Conservation (phyloP, 1,140 invertebrate species). For the Meteorus sp. region DNA sequence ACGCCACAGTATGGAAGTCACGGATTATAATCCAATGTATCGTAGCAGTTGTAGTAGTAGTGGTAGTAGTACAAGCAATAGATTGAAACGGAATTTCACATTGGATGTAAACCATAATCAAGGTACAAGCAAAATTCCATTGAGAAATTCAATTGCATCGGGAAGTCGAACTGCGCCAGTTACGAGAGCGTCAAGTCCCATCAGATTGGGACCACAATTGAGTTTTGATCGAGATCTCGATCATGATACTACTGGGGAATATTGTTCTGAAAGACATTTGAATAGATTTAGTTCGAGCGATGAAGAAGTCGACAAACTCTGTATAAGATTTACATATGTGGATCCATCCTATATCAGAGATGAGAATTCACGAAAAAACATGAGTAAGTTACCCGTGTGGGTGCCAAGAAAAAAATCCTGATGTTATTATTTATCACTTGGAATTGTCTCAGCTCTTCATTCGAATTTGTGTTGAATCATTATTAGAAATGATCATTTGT, state of each 20-base stretch:
- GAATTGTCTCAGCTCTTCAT: not conserved
- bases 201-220: constrained; percentile 35
- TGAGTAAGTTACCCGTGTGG: constrained; percentile 42
- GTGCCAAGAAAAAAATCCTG: constrained; percentile 40
- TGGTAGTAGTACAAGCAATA: too few relatives aligned
- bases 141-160: constrained; percentile 37
- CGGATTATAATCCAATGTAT: constrained; percentile 35
- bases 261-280: constrained; percentile 27
- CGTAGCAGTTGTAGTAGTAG: too few relatives aligned
- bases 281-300: constrained; percentile 48
- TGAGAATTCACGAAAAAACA: constrained; percentile 29
- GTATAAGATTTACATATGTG: constrained; percentile 45
- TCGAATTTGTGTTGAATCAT: too few relatives aligned
- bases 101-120: constrained; percentile 57
- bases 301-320: constrained; percentile 52
- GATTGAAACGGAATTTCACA: constrained; percentile 45
- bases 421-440: not conserved
- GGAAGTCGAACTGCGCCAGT: constrained; percentile 53
- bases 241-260: constrained; percentile 19
- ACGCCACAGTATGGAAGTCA: constrained; percentile 47
- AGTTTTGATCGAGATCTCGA: constrained; percentile 28
- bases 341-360: constrained; percentile 28
- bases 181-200: constrained; percentile 52
- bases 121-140: constrained; percentile 51
- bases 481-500: too few relatives aligned